Evolutionary conservation across 2,797 vertebrate species (phyloP).

Genomic region (Muraenolepis orangiensis): DNA sequence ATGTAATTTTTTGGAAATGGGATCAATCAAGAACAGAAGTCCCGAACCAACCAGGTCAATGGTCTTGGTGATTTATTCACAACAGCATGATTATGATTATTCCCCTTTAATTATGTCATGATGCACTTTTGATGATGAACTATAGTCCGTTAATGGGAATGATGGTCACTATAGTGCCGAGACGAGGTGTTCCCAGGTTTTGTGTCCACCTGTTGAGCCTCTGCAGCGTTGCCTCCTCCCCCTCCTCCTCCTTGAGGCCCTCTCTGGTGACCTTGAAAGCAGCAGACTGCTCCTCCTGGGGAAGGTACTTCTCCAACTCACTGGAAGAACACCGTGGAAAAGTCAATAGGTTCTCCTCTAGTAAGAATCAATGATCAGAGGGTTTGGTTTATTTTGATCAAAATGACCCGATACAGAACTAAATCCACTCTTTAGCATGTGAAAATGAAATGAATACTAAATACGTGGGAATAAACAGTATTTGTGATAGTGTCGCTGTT

Average conservation of each 20-base stretch:
- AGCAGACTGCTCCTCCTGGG: slow-evolving; percentile 77
- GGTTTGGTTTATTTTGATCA: not conserved
- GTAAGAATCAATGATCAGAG: not conserved
- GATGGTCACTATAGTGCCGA: not conserved
- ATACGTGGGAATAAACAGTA: too few relatives aligned
- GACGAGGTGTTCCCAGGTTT: not conserved
- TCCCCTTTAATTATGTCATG: not conserved
- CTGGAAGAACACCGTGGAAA: slow-evolving; percentile 52
- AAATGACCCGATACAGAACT: not conserved
- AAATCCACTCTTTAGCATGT: not conserved
- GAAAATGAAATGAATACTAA: not conserved
- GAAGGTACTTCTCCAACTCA: slow-evolving; percentile 81
- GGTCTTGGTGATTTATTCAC: not conserved
- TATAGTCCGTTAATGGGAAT: too few relatives aligned
- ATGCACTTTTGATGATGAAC: not conserved
- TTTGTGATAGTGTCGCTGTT: not conserved
- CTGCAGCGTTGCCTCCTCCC: slow-evolving; percentile 64
- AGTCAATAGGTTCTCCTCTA: not conserved
- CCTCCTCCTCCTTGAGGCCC: too few relatives aligned
- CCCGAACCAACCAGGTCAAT: not conserved
- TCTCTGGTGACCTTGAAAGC: slow-evolving; percentile 84
- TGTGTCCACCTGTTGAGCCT: slow-evolving; percentile 78
- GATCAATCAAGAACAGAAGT: not conserved
- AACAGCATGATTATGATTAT: not conserved
- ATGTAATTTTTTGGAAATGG: not conserved